Percentiles rank a stretch among this genome's conserved stretches.
phyloP scores from a whole-genome alignment of 2,888 invertebrate genomes.

The Zygothrica quintamaculata region DNA sequence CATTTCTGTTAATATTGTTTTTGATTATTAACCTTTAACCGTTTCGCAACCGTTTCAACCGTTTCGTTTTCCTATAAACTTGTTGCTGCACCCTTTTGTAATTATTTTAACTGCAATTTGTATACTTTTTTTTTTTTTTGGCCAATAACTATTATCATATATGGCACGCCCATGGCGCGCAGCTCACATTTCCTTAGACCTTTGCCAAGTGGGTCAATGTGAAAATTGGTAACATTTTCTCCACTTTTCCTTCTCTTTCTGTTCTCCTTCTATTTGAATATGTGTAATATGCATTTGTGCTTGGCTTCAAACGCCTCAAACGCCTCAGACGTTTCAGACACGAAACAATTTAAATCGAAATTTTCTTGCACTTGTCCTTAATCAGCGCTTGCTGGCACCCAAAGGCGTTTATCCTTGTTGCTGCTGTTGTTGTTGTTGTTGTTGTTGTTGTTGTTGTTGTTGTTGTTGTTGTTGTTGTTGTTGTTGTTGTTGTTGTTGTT shows the following conservation, averaged over 20 bases:
- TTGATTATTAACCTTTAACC: no score
- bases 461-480: constrained; percentile 5
- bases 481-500: constrained; percentile 48
- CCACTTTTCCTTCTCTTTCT: no score
- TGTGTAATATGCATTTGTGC: constrained; percentile 46
- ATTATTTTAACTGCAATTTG: no score
- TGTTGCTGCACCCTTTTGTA: no score
- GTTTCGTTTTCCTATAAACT: no score
- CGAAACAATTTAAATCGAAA: constrained; percentile 57
- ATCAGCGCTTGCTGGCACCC: constrained; percentile 56
- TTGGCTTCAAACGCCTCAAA: constrained; percentile 12
- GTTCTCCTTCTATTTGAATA: no score
- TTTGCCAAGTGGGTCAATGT: constrained; percentile 59
- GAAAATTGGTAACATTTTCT: constrained; percentile 55
- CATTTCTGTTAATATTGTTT: no score
- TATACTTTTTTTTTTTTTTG: no score
- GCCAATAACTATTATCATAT: no score
- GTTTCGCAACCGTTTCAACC: no score
- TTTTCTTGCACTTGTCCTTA: constrained; percentile 70
- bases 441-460: constrained; percentile 3
- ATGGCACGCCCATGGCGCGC: neutral
- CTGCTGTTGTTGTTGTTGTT: constrained; percentile 6
- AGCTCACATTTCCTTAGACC: constrained; percentile 1
- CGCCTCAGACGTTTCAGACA: constrained; percentile 31
- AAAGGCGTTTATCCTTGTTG: constrained; percentile 52